Conservation (phyloP, 2,113 vertebrate genomes). For the Salvelinus sp. region DNA sequence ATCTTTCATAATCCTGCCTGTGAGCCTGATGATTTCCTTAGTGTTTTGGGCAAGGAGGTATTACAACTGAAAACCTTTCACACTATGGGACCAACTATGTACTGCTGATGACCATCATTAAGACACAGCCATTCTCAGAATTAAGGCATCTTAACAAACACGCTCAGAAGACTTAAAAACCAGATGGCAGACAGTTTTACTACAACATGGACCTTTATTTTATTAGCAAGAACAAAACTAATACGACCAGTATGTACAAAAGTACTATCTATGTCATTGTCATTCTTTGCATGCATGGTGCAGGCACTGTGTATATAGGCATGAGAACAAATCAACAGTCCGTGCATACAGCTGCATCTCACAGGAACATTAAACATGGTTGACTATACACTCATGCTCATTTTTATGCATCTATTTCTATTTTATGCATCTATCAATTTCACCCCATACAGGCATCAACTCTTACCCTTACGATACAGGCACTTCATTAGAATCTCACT, state of each 20-base stretch:
- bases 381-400: constrained; percentile 59
- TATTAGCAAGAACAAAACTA: constrained; percentile 66
- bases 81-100: not conserved
- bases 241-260: constrained; percentile 50
- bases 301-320: constrained; percentile 35
- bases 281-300: constrained; percentile 42
- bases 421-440: constrained; percentile 13
- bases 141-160: constrained; percentile 22
- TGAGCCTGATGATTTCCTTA: constrained; percentile 17
- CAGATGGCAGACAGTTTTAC: constrained; percentile 45
- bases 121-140: constrained; percentile 15
- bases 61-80: constrained; percentile 30
- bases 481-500: constrained; percentile 59
- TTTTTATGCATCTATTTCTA: constrained; percentile 6
- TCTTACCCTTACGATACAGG: constrained; percentile 51
- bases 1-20: constrained; percentile 33
- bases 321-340: constrained; percentile 20
- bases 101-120: constrained; percentile 2
- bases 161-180: constrained; percentile 9
- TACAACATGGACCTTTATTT: constrained; percentile 49
- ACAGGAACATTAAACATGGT: constrained; percentile 41
- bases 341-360: constrained; percentile 37
- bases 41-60: not conserved
- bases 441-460: constrained; percentile 23
- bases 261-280: constrained; percentile 41